phyloP scores from a whole-genome alignment of 1,140 invertebrate genomes.

The Kradibia gibbosae region DNA sequence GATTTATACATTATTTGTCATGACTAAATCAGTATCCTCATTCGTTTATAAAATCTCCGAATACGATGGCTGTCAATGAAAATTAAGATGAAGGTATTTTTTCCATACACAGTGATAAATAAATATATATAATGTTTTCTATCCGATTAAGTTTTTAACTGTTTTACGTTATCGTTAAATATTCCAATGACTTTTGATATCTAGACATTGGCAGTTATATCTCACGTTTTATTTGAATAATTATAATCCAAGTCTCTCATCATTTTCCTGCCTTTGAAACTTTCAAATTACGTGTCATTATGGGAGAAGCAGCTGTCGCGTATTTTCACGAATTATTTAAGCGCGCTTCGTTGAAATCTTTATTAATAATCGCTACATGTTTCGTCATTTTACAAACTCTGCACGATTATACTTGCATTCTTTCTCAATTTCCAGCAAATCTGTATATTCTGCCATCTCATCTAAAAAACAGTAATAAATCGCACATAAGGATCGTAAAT shows the following conservation, averaged over 20 bases:
- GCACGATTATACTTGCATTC: no score
- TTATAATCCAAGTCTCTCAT: not conserved
- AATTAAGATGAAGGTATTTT: no score
- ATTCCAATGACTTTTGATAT: not conserved
- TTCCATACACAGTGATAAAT: no score
- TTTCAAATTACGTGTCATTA: not conserved
- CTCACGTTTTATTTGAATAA: not conserved
- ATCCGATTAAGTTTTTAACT: no score
- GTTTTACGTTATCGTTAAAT: no score
- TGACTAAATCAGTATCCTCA: no score
- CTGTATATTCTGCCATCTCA: not conserved
- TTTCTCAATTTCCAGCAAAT: not conserved
- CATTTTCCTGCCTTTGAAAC: not conserved
- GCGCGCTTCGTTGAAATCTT: not conserved
- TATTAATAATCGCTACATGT: not conserved
- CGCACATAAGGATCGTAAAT: slow-evolving; percentile 36
- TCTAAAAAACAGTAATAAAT: slow-evolving; percentile 34
- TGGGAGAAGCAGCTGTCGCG: not conserved
- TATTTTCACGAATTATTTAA: not conserved
- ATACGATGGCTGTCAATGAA: no score
- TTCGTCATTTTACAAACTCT: not conserved
- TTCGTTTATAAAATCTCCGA: no score
- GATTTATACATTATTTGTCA: no score
- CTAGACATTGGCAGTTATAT: not conserved
- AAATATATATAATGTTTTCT: no score